Evolutionary conservation across 2,113 vertebrate genomes (phyloP), one percentile per base, ranked within the genome.

Genomic region (Calyptommatus sinebrachiatus): DNA sequence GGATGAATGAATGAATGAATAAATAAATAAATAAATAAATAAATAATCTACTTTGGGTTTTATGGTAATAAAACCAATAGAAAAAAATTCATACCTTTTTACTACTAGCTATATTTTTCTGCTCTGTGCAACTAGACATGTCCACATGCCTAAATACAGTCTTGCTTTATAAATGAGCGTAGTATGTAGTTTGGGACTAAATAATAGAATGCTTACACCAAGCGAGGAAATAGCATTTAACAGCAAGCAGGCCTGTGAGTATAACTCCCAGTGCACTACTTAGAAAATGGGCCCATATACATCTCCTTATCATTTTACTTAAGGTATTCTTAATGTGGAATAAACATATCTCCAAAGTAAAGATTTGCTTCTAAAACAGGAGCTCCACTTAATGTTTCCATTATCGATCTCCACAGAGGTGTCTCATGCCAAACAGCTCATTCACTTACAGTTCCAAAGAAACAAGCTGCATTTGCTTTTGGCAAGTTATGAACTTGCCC

Each of bases 321-420:
- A 87, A 84, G 86, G 35, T 75, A 72, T n/a, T 74, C 69, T 83
- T 89, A 82, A 90, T 77, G 77, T 85, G 68, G 76, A 87, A 83
- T 87, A 90, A 91, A 89, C 82, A 72, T 28, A 81, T 74, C 86
- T 87, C 78, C 82, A 86, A 86, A 89, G 86, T 78, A 76, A 83
- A 89, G 73, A 74, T 86, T 62, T 74, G 75, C 71, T 87, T 88
- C 86, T 80, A 66, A 88, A 91, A 81, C 60, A 86, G 80, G 68
- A 78, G 53, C 57, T 69, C 80, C 69, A 76, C 84, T 83, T 88
- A 91, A 91, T 63, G 53, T 75, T 83, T 89, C 80, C 80, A 71
- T 73, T 84, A 84, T 86, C 84, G 82, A 91, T 92, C 85, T 66
- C 76, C 46, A 77, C 76, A 81, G 86, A 86, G 87, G 88, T 91